Conservation (phyloP, 1,140 invertebrate species). For the Tyrophagus putrescentiae region DNA sequence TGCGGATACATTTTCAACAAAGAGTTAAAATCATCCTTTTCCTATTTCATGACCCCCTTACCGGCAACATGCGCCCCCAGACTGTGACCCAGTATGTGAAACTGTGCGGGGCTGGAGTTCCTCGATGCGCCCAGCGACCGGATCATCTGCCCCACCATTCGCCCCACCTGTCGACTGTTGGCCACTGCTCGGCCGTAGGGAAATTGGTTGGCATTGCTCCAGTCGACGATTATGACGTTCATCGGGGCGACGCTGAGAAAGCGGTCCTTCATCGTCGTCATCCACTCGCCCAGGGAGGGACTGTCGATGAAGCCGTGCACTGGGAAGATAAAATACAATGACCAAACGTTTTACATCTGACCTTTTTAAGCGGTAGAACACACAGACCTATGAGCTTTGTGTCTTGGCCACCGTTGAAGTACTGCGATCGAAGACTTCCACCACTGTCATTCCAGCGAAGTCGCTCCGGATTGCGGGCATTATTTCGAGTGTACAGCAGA, state of each 20-base stretch:
- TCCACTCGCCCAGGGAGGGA: conserved; percentile 46
- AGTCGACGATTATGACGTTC: conserved; percentile 36
- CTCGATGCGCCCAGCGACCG: not conserved
- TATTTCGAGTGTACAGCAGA: no score
- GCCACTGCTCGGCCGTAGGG: conserved; percentile 55
- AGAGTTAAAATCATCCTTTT: no score
- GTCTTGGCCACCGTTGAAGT: no score
- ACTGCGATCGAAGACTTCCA: no score
- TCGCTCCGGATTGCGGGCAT: no score
- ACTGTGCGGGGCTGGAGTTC: not conserved
- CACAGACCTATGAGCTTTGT: no score
- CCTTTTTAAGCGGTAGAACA: no score
- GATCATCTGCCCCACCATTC: conserved; percentile 47
- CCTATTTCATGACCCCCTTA: no score
- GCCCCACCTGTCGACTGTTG: conserved; percentile 59
- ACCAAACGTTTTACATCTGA: no score
- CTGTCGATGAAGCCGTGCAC: conserved; percentile 46
- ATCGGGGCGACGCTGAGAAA: conserved; percentile 27
- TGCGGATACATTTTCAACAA: no score
- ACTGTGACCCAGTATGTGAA: conserved; percentile 52
- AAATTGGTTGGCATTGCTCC: conserved; percentile 51
- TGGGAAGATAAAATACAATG: conserved; percentile 37
- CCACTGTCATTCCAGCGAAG: no score
- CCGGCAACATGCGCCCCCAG: conserved; percentile 26
- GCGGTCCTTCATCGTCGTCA: conserved; percentile 34